Conservation (phyloP, 2,888 invertebrate species). For the Tenthredo mesomela region DNA sequence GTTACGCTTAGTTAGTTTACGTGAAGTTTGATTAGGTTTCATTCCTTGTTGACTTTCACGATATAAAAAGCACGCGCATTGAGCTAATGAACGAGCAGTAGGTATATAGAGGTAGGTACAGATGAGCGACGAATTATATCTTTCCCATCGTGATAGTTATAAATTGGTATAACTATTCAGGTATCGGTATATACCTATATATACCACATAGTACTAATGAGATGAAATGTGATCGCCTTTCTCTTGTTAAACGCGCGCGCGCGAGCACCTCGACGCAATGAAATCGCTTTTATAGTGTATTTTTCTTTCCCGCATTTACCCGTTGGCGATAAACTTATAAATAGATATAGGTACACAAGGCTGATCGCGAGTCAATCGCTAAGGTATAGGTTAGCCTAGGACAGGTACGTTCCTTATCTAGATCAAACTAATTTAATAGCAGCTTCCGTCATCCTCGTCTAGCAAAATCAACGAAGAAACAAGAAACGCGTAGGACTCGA, state of each 20-base stretch:
- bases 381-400: conserved; percentile 32
- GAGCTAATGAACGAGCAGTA: conserved; percentile 66
- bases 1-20: conserved; percentile 55
- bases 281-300: conserved; percentile 63
- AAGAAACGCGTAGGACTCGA: conserved; percentile 42
- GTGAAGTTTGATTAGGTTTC: conserved; percentile 44
- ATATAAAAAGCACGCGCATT: conserved; percentile 54
- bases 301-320: conserved; percentile 15
- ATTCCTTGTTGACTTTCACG: conserved; percentile 64
- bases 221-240: conserved; percentile 76
- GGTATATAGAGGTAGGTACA: conserved; percentile 7
- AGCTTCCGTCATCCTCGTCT: conserved; percentile 50
- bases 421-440: conserved; percentile 48
- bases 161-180: conserved; percentile 73
- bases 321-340: conserved; percentile 47
- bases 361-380: conserved; percentile 15
- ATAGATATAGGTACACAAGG: conserved; percentile 11
- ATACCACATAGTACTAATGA: conserved; percentile 70
- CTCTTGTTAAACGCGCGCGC: conserved; percentile 72
- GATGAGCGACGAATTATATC: conserved; percentile 56
- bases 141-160: conserved; percentile 66
- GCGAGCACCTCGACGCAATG: conserved; percentile 59
- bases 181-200: conserved; percentile 30
- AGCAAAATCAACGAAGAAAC: conserved; percentile 38
- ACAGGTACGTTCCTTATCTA: conserved; percentile 51